These are phyloP conservation scores for Hyla sarda DNA, from an alignment of 2,113 vertebrate species.

Conservation along the genomic window DNA sequence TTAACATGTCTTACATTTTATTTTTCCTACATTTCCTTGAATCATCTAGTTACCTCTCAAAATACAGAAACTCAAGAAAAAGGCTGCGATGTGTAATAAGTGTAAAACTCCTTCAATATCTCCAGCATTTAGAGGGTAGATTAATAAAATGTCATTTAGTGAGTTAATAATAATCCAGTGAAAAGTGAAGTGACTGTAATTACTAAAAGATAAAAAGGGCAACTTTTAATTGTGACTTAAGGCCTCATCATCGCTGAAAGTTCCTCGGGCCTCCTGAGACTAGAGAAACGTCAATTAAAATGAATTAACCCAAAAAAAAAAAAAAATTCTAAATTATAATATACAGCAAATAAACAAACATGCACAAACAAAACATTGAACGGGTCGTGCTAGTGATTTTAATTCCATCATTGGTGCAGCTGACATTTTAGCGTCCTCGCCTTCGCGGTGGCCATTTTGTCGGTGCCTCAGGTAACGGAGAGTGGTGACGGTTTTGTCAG, in stretches of 20 bases:
- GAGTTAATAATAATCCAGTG: not conserved
- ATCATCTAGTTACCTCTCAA: too few species aligned
- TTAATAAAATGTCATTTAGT: too few species aligned
- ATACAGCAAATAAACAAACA: not conserved
- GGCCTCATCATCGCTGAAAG: not conserved
- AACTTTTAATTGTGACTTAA: not conserved
- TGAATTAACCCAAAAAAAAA: not conserved
- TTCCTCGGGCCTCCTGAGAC: not conserved
- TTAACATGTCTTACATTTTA: too few species aligned
- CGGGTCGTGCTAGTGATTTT: constrained; percentile 56
- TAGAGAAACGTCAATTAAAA: not conserved
- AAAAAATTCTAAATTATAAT: not conserved
- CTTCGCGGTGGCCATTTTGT: constrained; percentile 70
- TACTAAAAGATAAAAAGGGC: not conserved
- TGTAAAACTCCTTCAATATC: too few species aligned
- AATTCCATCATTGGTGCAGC: constrained; percentile 55
- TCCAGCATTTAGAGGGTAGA: too few species aligned
- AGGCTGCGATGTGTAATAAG: too few species aligned
- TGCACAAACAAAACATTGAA: constrained; percentile 56
- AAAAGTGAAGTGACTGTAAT: not conserved
- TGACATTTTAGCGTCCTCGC: constrained; percentile 73
- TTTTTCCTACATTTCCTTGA: too few species aligned
- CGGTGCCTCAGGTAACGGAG: constrained; percentile 75
- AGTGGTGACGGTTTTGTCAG: constrained; percentile 77
- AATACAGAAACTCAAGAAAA: too few species aligned